Percentiles rank a stretch among this genome's conserved stretches.
Conservation (phyloP, 2,888 invertebrate species). For the Lepeophtheirus nordmannii region DNA sequence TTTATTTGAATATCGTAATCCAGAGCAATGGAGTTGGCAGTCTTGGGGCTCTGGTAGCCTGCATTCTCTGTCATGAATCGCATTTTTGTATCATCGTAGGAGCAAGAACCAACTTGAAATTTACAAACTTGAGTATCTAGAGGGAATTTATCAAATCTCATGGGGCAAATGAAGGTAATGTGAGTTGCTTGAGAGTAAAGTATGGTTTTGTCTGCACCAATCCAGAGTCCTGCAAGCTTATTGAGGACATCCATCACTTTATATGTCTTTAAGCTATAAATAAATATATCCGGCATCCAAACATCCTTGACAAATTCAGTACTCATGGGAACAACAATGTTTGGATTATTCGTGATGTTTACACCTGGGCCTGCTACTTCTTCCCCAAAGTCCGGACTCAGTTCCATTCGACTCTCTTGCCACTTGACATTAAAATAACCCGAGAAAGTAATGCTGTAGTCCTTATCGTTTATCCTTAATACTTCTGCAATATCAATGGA, state of each 20-base stretch:
- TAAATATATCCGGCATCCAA: slow-evolving; percentile 25
- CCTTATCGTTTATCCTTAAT: slow-evolving; percentile 23
- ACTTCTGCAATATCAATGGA: slow-evolving; percentile 21
- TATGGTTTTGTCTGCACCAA: slow-evolving; percentile 17
- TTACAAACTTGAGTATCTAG: slow-evolving; percentile 24
- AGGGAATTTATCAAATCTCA: slow-evolving; percentile 25
- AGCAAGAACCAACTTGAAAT: slow-evolving; percentile 22
- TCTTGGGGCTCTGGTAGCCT: slow-evolving; percentile 9
- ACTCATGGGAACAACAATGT: slow-evolving; percentile 22
- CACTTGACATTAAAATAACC: slow-evolving; percentile 24
- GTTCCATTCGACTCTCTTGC: slow-evolving; percentile 15
- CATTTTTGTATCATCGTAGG: slow-evolving; percentile 21
- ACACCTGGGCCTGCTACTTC: slow-evolving; percentile 17
- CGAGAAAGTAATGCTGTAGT: slow-evolving; percentile 25
- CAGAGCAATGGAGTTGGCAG: slow-evolving; percentile 18
- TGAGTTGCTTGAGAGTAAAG: slow-evolving; percentile 24
- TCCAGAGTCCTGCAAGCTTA: slow-evolving; percentile 24
- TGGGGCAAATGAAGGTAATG: slow-evolving; percentile 25
- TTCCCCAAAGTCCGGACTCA: slow-evolving; percentile 17
- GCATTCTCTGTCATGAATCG: slow-evolving; percentile 1
- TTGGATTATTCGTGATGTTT: slow-evolving; percentile 11
- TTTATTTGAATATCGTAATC: slow-evolving; percentile 20
- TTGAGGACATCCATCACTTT: slow-evolving; percentile 23
- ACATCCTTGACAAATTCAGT: slow-evolving; percentile 23
- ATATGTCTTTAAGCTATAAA: slow-evolving; percentile 25